Evolutionary conservation across 2,113 vertebrate species (phyloP).

Genomic region (Pygoscelis antarcticus): DNA sequence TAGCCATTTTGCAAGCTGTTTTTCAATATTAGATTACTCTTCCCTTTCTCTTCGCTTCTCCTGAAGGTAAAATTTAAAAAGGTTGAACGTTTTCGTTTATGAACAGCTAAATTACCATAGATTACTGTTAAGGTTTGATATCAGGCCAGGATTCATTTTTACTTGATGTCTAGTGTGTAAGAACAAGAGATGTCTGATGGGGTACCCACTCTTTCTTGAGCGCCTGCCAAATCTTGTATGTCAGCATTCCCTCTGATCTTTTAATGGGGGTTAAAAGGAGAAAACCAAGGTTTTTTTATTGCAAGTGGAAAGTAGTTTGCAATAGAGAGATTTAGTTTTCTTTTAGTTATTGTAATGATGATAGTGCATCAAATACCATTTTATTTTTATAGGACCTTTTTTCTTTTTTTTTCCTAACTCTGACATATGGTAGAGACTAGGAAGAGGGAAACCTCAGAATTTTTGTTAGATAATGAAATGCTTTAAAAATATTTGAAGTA

Average conservation of each 20-base stretch:
- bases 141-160: conserved; percentile 62
- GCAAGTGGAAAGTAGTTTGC: conserved; percentile 43
- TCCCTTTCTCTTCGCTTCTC: conserved; percentile 10
- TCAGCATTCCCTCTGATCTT: conserved; percentile 73
- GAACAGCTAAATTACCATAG: conserved; percentile 49
- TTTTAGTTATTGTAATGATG: conserved; percentile 19
- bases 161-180: conserved; percentile 54
- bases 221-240: conserved; percentile 68
- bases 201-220: conserved; percentile 51
- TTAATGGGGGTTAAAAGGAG: conserved; percentile 74
- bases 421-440: neutral
- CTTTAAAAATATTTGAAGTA: conserved; percentile 17
- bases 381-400: conserved; percentile 18
- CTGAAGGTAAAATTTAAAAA: conserved; percentile 35
- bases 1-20: neutral
- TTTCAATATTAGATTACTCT: conserved; percentile 46
- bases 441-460: neutral
- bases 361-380: conserved; percentile 39
- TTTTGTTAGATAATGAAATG: neutral
- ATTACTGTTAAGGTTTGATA: conserved; percentile 61
- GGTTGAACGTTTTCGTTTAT: conserved; percentile 45
- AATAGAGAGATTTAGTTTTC: conserved; percentile 43
- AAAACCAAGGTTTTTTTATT: conserved; percentile 58
- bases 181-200: conserved; percentile 61
- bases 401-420: neutral